Percentiles rank a stretch among this genome's conserved stretches.
phyloP scores from a whole-genome alignment of 1,140 invertebrate species.

The Epicauta chinensis region DNA sequence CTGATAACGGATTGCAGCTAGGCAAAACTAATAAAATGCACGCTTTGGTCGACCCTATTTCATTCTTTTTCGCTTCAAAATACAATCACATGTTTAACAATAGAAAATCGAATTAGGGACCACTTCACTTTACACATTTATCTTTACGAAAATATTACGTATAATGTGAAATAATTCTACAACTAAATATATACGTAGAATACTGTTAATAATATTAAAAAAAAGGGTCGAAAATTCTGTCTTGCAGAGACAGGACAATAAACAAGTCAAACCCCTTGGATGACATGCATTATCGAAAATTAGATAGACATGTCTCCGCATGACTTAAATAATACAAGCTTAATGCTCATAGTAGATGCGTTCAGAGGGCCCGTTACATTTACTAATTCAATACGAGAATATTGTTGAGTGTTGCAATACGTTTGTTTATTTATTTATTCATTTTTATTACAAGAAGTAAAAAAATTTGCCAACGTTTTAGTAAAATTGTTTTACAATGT shows the following conservation, averaged over 20 bases:
- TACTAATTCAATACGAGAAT: conserved; percentile 13
- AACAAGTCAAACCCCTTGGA: conserved; percentile 5
- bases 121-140: no score
- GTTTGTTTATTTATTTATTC: background rate
- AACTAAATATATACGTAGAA: no score
- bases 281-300: conserved; percentile 24
- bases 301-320: conserved; percentile 19
- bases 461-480: no score
- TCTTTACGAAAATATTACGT: no score
- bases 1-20: conserved; percentile 14
- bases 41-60: no score
- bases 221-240: no score
- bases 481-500: conserved; percentile 2
- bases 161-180: no score
- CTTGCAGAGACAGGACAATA: conserved; percentile 1
- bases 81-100: no score
- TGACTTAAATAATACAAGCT: conserved; percentile 21
- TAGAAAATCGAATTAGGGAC: no score
- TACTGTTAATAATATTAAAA: no score
- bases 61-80: no score
- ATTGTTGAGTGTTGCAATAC: conserved; percentile 4
- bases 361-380: conserved; percentile 10
- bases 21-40: no score
- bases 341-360: conserved; percentile 19
- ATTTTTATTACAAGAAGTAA: background rate